These are phyloP conservation scores for Aporophyla lueneburgensis DNA, from an alignment of 2,888 invertebrate species.

Conservation along the genomic window DNA sequence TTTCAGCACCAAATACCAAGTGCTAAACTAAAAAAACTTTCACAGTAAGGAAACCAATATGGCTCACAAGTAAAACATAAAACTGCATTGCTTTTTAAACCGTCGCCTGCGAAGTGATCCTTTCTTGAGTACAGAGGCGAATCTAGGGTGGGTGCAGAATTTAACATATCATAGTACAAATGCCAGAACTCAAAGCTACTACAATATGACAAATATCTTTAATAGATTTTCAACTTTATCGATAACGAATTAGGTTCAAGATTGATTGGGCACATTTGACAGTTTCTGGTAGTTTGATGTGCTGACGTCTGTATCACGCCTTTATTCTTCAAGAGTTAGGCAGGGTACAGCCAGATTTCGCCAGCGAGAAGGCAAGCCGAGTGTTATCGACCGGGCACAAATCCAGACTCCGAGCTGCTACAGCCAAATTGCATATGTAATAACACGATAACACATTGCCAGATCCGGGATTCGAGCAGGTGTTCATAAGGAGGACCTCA, in stretches of 20 bases:
- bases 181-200: too few species aligned
- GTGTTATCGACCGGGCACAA: neutral
- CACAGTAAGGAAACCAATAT: slow-evolving; percentile 49
- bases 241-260: too few species aligned
- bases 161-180: neutral
- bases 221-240: too few species aligned
- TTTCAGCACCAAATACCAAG: slow-evolving; percentile 22
- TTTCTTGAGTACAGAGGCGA: slow-evolving; percentile 45
- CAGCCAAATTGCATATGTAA: neutral
- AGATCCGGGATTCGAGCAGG: neutral
- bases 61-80: slow-evolving; percentile 55
- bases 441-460: neutral
- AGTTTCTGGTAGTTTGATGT: too few species aligned
- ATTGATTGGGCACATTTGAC: too few species aligned
- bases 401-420: neutral
- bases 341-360: neutral
- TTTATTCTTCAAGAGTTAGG: neutral
- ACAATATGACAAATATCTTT: too few species aligned
- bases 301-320: neutral
- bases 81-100: slow-evolving; percentile 69
- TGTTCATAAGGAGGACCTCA: neutral
- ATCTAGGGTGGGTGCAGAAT: slow-evolving; percentile 20
- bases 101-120: slow-evolving; percentile 55
- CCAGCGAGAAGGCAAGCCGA: neutral
- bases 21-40: slow-evolving; percentile 39